Evolutionary conservation across 2,888 invertebrate genomes (phyloP), one percentile per base, ranked within the genome.

Genomic region (Tortrix viridana): DNA sequence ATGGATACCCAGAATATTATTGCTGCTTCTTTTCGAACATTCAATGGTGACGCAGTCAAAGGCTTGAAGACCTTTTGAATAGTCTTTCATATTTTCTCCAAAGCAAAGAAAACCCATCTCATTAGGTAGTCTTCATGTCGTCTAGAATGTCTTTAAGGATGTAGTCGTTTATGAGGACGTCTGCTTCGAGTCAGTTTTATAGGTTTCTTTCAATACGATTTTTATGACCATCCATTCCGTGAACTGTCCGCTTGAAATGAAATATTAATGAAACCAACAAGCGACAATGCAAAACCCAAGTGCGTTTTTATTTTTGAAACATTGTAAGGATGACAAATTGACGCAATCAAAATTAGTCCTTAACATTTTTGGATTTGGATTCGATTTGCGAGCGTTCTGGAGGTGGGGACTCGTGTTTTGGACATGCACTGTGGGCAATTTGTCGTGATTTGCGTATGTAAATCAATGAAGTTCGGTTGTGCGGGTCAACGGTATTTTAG

Each of bases 401-500:
- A 71, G 67, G 68, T 70, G 47, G 74, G 73, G 74, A 75, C 74
- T 73, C 72, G 77, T 81, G 87, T 85, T 89, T 85, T 71, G 86
- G 82, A 81, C 82, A 81, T 83, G 84, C 83, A 85, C 84, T 85
- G 88, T 84, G 81, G 77, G 84, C 84, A 88, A 89, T 89, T 90
- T 89, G 89, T 89, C 89, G 90, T 86, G 88, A 88, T 86, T 89
- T 86, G 88, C 88, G 89, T 89, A 91, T 90, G 89, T 88, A 89
- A 92, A 90, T 90, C 87, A 83, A 85, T 86, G 84, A 80, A 86
- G 86, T 89, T 89, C 81, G 86, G 88, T 82, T 85, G 85, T 84
- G 84, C 83, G 83, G 79, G 82, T 77, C 82, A 91, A 90, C 92
- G 89, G 91, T 89, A 89, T 90, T 90, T 89, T 86, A 81, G 90